Evolutionary conservation across 1,140 invertebrate species (phyloP).

Genomic region (Galleria mellonella): DNA sequence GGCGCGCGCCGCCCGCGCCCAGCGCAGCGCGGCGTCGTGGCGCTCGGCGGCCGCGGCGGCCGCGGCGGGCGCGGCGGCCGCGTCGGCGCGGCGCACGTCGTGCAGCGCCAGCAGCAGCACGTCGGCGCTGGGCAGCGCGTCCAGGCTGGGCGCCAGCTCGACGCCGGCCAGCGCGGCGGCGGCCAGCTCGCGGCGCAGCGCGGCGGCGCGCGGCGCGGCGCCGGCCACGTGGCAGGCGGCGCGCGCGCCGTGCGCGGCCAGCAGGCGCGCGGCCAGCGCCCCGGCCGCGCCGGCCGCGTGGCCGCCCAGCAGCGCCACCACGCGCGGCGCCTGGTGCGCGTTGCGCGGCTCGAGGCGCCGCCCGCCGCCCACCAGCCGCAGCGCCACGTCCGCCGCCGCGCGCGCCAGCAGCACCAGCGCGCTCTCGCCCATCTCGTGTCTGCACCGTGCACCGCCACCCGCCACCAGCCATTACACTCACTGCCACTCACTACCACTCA

Average conservation of each 20-base stretch:
- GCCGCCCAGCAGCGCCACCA: conserved; percentile 77
- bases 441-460: conserved; percentile 75
- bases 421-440: conserved; percentile 58
- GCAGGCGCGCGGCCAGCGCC: conserved; percentile 84
- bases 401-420: conserved; percentile 83
- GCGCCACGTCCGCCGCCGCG: conserved; percentile 85
- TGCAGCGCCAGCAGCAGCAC: conserved; percentile 86
- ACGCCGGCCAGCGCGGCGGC: conserved; percentile 16
- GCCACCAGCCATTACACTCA: too few species aligned
- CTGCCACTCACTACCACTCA: too few species aligned
- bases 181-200: conserved; percentile 14
- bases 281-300: conserved; percentile 79
- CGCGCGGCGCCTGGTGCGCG: conserved; percentile 84
- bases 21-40: conserved; percentile 61
- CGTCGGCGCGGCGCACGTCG: conserved; percentile 77
- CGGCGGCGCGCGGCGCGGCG: not conserved
- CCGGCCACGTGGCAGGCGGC: conserved; percentile 19
- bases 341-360: conserved; percentile 83
- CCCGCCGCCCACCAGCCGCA: conserved; percentile 87
- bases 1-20: conserved; percentile 83
- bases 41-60: conserved; percentile 87
- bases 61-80: conserved; percentile 84
- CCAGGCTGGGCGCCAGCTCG: conserved; percentile 75
- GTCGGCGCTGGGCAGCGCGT: conserved; percentile 82
- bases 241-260: conserved; percentile 86